Percentiles rank a stretch among this genome's conserved stretches.
Evolutionary conservation across 2,888 invertebrate genomes (phyloP).

Genomic region (Subacronicta megacephala): DNA sequence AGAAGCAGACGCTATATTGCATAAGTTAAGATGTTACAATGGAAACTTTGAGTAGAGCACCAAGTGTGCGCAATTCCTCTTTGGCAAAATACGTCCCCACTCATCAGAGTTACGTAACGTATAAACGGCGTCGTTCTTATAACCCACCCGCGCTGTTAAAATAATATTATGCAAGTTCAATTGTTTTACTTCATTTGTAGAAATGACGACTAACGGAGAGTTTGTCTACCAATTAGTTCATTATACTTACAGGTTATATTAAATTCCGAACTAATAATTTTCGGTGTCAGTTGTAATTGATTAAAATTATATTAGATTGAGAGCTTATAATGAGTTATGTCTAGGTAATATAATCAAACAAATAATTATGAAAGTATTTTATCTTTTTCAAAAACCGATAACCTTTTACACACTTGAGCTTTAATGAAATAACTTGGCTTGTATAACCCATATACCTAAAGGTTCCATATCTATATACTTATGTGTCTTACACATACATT

Average conservation of each 20-base stretch:
- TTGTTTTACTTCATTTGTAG: constrained; percentile 51
- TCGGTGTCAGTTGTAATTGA: not conserved
- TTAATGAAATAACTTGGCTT: too few species aligned
- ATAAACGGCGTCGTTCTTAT: constrained; percentile 37
- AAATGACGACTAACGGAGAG: constrained; percentile 25
- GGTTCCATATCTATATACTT: too few species aligned
- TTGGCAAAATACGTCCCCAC: constrained; percentile 75
- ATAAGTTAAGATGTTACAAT: constrained; percentile 88
- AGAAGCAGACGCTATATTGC: constrained; percentile 88
- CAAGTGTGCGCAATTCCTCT: constrained; percentile 85
- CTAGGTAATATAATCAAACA: too few species aligned
- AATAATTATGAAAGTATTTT: too few species aligned
- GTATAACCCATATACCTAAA: too few species aligned
- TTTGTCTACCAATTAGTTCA: constrained; percentile 27
- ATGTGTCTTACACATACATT: too few species aligned
- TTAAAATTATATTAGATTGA: not conserved
- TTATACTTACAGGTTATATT: constrained; percentile 5
- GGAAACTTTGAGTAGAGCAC: constrained; percentile 85
- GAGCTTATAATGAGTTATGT: too few species aligned
- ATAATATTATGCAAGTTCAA: constrained; percentile 53
- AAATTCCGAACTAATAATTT: constrained; percentile 6
- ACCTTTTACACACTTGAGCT: too few species aligned
- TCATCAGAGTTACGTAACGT: constrained; percentile 77
- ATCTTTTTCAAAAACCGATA: too few species aligned
- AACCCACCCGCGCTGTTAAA: constrained; percentile 43